A percentile compares a stretch with the other conserved stretches of the same genome.
Conservation (phyloP, 2,797 vertebrate species). For the Anabacerthia variegaticeps region DNA sequence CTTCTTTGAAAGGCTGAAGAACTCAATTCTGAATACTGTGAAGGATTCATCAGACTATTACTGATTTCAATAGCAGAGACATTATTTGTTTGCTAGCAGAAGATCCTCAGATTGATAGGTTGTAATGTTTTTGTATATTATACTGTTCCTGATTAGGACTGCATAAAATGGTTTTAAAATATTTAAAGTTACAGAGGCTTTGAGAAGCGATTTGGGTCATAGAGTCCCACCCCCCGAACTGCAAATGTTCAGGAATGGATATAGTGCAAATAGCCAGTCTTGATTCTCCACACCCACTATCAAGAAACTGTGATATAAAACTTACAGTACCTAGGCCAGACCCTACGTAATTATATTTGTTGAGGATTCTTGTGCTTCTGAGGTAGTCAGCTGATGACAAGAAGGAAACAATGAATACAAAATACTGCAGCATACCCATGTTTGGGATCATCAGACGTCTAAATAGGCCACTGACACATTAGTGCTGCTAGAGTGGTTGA, state of each 20-base stretch:
- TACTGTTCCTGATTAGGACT: background rate
- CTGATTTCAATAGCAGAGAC: background rate
- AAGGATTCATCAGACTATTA: background rate
- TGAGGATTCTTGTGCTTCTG: background rate
- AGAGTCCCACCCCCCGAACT: background rate
- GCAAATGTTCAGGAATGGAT: background rate
- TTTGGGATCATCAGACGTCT: background rate
- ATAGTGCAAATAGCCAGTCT: background rate
- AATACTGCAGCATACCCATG: background rate
- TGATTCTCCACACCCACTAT: rapidly evolving
- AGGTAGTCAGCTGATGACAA: background rate
- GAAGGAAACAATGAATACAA: background rate
- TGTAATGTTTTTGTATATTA: background rate
- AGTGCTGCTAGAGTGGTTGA: background rate
- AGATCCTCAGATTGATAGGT: background rate
- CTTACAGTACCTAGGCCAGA: background rate
- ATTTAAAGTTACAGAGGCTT: background rate
- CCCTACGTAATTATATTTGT: background rate
- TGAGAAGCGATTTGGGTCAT: background rate
- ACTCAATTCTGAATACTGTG: background rate
- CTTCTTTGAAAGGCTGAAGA: background rate
- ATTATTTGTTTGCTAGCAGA: background rate
- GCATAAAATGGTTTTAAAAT: background rate
- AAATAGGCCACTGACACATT: background rate
- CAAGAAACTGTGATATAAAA: background rate